phyloP scores from a whole-genome alignment of 2,113 vertebrate species.

The Nycticebus coucang region DNA sequence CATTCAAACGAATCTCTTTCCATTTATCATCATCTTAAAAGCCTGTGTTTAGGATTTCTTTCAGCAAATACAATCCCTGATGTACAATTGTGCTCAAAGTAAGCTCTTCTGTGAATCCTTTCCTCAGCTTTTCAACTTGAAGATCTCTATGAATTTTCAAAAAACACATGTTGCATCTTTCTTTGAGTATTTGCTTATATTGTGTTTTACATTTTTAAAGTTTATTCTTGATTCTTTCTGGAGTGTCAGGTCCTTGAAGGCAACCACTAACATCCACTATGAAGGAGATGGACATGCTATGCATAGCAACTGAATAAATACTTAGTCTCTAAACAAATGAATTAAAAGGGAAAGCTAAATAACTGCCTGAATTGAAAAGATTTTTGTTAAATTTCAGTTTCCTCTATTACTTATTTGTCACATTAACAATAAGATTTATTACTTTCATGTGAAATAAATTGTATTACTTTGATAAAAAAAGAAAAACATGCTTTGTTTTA shows the following conservation, averaged over 20 bases:
- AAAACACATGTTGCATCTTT: not conserved
- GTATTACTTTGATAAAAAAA: too few relatives aligned
- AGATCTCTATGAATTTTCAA: not conserved
- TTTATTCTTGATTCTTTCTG: not conserved
- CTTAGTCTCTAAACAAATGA: constrained; percentile 6
- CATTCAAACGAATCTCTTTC: not conserved
- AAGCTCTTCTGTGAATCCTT: not conserved
- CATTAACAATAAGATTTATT: not conserved
- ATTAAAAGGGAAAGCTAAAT: not conserved
- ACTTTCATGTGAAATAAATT: not conserved
- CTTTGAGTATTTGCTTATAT: not conserved
- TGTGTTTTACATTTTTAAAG: not conserved
- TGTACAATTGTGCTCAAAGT: not conserved
- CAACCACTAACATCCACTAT: not conserved
- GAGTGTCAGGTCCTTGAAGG: not conserved
- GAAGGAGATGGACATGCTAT: not conserved
- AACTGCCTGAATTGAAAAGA: not conserved
- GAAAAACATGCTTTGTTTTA: too few relatives aligned
- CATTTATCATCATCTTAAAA: not conserved
- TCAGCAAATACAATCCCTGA: not conserved
- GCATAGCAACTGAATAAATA: not conserved
- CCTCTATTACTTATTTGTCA: not conserved
- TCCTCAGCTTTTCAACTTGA: not conserved
- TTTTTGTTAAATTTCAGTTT: constrained; percentile 3
- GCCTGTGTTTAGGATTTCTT: not conserved